phyloP scores from a whole-genome alignment of 2,113 vertebrate species.

The Corapipo altera region DNA sequence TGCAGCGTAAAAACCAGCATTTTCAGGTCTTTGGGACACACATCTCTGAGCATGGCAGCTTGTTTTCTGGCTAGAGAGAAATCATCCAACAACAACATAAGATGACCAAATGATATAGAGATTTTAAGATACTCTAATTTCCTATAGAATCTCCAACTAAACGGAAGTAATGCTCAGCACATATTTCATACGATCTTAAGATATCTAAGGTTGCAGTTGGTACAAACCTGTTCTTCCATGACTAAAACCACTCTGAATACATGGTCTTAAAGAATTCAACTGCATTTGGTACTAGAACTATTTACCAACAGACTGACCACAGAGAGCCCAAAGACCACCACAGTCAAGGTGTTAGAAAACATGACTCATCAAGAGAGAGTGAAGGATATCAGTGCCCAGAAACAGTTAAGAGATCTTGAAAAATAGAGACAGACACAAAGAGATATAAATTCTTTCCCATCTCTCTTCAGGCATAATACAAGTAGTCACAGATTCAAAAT shows the following conservation, averaged over 20 bases:
- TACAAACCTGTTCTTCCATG: conserved; percentile 33
- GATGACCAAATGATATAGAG: conserved; percentile 13
- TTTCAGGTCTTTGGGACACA: conserved; percentile 61
- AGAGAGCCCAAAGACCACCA: neutral
- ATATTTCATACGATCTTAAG: neutral
- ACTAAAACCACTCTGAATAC: neutral
- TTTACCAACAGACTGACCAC: neutral
- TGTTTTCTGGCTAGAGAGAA: conserved; percentile 67
- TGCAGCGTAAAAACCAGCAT: conserved; percentile 48
- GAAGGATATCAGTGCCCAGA: neutral
- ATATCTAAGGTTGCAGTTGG: neutral
- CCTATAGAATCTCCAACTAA: neutral
- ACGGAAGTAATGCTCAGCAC: neutral
- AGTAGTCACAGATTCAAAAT: neutral
- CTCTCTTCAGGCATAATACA: neutral
- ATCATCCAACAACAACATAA: conserved; percentile 63
- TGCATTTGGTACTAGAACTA: neutral
- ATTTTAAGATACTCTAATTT: neutral
- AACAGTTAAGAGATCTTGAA: neutral
- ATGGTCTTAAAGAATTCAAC: neutral
- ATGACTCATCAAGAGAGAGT: neutral
- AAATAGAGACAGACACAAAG: neutral
- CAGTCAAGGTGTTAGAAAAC: neutral
- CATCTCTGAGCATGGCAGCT: conserved; percentile 50
- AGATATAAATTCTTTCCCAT: neutral